phyloP scores from a whole-genome alignment of 2,888 invertebrate genomes.

The Chalcis sispes region DNA sequence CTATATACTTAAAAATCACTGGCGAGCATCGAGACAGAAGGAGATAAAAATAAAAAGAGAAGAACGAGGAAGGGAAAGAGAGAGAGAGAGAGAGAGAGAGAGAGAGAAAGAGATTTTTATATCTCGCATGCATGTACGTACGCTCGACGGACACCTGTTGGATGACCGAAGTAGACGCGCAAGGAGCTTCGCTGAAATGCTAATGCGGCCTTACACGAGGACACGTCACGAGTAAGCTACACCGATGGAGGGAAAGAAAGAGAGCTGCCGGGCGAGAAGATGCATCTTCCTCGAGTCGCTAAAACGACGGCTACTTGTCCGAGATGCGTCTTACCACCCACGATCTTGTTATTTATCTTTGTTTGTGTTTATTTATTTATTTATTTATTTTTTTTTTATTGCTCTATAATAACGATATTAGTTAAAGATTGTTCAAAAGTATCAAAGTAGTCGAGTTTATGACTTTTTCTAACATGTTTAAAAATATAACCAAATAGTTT shows the following conservation, averaged over 20 bases:
- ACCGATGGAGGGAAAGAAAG: slow-evolving; percentile 24
- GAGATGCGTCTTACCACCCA: neutral
- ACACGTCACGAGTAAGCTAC: slow-evolving; percentile 32
- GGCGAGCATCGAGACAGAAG: neutral
- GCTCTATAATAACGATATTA: no score
- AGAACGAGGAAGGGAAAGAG: slow-evolving; percentile 15
- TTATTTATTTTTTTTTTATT: no score
- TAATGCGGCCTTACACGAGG: slow-evolving; percentile 43
- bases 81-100: neutral
- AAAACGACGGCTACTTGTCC: neutral
- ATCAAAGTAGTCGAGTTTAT: no score
- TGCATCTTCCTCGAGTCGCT: slow-evolving; percentile 13
- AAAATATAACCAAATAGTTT: no score
- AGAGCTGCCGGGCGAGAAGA: slow-evolving; percentile 19
- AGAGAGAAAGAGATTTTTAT: slow-evolving; percentile 28
- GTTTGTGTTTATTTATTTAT: no score
- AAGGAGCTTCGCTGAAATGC: slow-evolving; percentile 45
- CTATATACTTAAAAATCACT: slow-evolving; percentile 18
- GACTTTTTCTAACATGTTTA: no score
- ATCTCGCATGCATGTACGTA: slow-evolving; percentile 9
- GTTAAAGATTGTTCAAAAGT: no score
- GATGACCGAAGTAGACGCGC: slow-evolving; percentile 17
- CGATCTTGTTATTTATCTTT: no score
- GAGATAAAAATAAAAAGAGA: neutral
- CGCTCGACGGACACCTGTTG: slow-evolving; percentile 51